These are phyloP conservation scores for Amiota mariae DNA, from an alignment of 2,888 invertebrate species.

Conservation along the genomic window DNA sequence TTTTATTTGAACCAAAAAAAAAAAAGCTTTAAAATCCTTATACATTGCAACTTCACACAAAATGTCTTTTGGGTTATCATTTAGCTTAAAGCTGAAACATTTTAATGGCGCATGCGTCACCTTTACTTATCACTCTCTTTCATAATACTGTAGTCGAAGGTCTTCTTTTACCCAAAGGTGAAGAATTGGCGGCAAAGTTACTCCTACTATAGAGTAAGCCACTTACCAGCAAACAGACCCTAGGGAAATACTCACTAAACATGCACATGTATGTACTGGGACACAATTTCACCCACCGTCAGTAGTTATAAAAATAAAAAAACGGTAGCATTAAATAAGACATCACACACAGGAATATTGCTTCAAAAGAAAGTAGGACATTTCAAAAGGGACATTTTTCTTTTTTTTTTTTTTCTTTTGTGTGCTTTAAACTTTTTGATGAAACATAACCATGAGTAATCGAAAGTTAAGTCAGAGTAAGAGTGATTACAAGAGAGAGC, in stretches of 20 bases:
- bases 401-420: not conserved
- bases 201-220: constrained; percentile 3
- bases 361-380: constrained; percentile 20
- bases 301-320: constrained; percentile 15
- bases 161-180: not conserved
- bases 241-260: not conserved
- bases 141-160: not conserved
- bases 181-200: not conserved
- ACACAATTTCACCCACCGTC: not conserved
- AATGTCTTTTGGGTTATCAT: too few relatives aligned
- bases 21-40: too few relatives aligned
- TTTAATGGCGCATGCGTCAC: constrained; percentile 15
- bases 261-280: not conserved
- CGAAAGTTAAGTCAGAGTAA: constrained; percentile 23
- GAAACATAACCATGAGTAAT: constrained; percentile 15
- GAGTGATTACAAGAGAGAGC: not conserved
- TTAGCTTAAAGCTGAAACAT: not conserved
- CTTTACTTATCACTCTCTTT: not conserved
- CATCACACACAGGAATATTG: constrained; percentile 25
- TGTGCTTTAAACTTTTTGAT: constrained; percentile 43
- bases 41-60: too few relatives aligned
- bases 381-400: constrained; percentile 22
- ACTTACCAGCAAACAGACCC: constrained; percentile 19
- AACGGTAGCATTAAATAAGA: not conserved
- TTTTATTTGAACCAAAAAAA: too few relatives aligned